Evolutionary conservation across 2,888 invertebrate species (phyloP).

Genomic region (Thysanoteuthis rhombus): DNA sequence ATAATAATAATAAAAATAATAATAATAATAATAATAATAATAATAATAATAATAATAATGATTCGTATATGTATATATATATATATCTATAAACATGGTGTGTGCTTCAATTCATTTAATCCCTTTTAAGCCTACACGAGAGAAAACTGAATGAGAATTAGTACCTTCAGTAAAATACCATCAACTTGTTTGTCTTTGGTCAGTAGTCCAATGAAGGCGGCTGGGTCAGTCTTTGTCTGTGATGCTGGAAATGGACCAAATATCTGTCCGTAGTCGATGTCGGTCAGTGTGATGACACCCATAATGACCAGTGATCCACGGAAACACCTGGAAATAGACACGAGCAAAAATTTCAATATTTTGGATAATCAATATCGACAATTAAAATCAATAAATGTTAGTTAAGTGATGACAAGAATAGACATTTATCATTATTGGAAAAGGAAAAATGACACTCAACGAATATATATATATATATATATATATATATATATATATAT

Average conservation of each 20-base stretch:
- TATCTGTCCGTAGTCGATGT: constrained; percentile 61
- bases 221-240: constrained; percentile 60
- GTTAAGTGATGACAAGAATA: neutral
- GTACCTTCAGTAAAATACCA: constrained; percentile 40
- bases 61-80: too few species aligned
- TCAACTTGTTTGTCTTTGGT: constrained; percentile 57
- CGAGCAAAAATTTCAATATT: neutral
- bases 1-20: too few species aligned
- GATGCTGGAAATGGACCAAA: constrained; percentile 65
- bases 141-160: neutral
- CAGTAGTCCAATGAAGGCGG: constrained; percentile 62
- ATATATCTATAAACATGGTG: too few species aligned
- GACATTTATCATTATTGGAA: too few species aligned
- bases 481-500: too few species aligned
- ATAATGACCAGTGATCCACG: constrained; percentile 40
- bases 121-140: too few species aligned
- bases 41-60: too few species aligned
- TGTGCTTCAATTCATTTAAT: too few species aligned
- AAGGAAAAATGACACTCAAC: too few species aligned
- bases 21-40: too few species aligned
- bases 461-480: too few species aligned
- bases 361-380: too few species aligned
- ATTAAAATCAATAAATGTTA: neutral
- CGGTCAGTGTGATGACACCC: constrained; percentile 61
- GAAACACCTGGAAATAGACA: constrained; percentile 15